phyloP scores from a whole-genome alignment of 2,888 invertebrate species.

The Drosophila melanocephala region DNA sequence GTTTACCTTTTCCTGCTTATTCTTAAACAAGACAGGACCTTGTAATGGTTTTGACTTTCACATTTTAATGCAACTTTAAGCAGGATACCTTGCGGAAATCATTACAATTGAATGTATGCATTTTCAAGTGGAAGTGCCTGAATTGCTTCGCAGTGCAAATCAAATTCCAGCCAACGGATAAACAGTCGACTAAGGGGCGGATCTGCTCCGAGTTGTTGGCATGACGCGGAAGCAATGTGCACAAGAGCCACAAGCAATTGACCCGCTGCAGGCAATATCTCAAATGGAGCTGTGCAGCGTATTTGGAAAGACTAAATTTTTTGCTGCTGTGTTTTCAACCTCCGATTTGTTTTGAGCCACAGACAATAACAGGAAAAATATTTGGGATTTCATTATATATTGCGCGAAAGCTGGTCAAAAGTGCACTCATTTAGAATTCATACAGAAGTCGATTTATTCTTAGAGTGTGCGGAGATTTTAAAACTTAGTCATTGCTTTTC shows the following conservation, averaged over 20 bases:
- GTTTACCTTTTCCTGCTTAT: conserved; percentile 8
- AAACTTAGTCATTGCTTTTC: neutral
- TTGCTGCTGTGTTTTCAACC: neutral
- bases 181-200: conserved; percentile 8
- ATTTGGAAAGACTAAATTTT: conserved; percentile 11
- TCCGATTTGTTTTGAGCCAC: conserved; percentile 5
- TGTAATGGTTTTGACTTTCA: conserved; percentile 13
- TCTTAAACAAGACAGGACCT: conserved; percentile 7
- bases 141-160: conserved; percentile 42
- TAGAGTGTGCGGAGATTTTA: neutral
- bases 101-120: conserved; percentile 36
- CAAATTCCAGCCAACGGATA: conserved; percentile 48
- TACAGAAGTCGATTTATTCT: neutral
- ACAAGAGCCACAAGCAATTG: conserved; percentile 61
- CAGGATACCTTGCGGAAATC: conserved; percentile 26
- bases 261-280: conserved; percentile 51
- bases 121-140: conserved; percentile 41
- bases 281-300: conserved; percentile 44
- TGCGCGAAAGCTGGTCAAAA: neutral
- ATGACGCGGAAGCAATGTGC: conserved; percentile 47
- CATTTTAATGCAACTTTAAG: conserved; percentile 45
- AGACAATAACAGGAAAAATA: conserved; percentile 17
- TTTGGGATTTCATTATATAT: neutral
- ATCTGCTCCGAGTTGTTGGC: conserved; percentile 17
- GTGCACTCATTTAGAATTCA: neutral